Evolutionary conservation across 2,113 vertebrate genomes (phyloP).

Genomic region (Salvelinus namaycush): DNA sequence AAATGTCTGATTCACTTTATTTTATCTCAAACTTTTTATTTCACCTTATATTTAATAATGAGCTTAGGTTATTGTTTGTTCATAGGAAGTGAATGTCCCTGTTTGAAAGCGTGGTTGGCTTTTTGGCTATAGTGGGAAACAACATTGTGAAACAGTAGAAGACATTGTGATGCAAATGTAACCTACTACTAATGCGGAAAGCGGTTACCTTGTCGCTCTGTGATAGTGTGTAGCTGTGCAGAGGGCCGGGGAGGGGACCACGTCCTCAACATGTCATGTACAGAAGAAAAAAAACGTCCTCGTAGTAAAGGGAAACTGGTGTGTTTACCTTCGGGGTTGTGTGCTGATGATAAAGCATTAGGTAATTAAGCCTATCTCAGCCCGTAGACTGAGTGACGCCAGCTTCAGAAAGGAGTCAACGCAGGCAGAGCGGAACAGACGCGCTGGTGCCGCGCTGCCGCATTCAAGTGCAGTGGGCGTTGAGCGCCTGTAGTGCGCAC

Average conservation of each 20-base stretch:
- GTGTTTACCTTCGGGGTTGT: slow-evolving; percentile 67
- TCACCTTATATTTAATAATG: no score
- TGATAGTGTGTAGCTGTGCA: slow-evolving; percentile 1
- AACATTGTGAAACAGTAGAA: no score
- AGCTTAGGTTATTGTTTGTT: no score
- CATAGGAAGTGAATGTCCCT: no score
- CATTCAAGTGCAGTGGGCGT: slow-evolving; percentile 21
- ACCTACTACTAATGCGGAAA: no score
- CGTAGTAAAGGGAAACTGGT: slow-evolving; percentile 53
- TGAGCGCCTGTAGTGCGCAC: no score
- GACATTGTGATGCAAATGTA: no score
- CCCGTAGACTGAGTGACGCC: slow-evolving; percentile 77
- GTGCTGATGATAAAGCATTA: slow-evolving; percentile 70
- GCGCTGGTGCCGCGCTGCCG: slow-evolving; percentile 40
- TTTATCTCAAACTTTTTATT: no score
- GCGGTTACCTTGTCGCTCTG: no score
- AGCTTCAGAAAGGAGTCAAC: slow-evolving; percentile 57
- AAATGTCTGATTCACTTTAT: no score
- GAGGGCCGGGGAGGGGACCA: background rate
- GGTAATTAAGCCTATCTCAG: slow-evolving; percentile 67
- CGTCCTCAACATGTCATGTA: background rate
- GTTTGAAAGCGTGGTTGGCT: no score
- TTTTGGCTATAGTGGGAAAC: no score
- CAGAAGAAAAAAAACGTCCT: background rate
- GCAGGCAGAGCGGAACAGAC: slow-evolving; percentile 39